A percentile compares a stretch with the other conserved stretches of the same genome.
phyloP scores from a whole-genome alignment of 2,113 vertebrate species.

The Gobiocypris rarus region DNA sequence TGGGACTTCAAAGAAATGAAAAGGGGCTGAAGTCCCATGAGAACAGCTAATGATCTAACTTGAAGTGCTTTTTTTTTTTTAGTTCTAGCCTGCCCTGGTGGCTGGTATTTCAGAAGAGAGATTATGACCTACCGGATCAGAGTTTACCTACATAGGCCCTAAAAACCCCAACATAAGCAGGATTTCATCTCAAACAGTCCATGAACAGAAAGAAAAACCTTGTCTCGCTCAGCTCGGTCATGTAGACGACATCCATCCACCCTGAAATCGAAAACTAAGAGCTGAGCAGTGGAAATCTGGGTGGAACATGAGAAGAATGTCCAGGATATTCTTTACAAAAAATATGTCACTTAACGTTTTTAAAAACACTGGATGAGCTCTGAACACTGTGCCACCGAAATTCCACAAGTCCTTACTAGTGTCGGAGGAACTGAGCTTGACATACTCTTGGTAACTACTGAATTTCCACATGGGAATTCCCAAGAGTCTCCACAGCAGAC shows the following conservation, averaged over 20 bases:
- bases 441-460: constrained; percentile 31
- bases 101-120: constrained; percentile 45
- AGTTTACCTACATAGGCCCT: constrained; percentile 36
- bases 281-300: constrained; percentile 11
- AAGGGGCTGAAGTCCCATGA: constrained; percentile 40
- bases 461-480: constrained; percentile 33
- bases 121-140: constrained; percentile 43
- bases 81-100: constrained; percentile 40
- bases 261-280: constrained; percentile 1
- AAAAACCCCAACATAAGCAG: constrained; percentile 39
- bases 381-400: constrained; percentile 44
- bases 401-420: constrained; percentile 7
- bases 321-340: constrained; percentile 26
- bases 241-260: constrained; percentile 31
- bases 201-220: constrained; percentile 35
- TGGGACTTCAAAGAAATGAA: constrained; percentile 50
- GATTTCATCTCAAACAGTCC: constrained; percentile 48
- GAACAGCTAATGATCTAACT: constrained; percentile 45
- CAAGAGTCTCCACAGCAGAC: constrained; percentile 25
- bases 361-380: constrained; percentile 48
- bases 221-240: constrained; percentile 28
- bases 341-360: constrained; percentile 30
- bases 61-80: constrained; percentile 56
- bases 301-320: constrained; percentile 15
- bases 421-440: neutral